Percentiles rank a stretch among this genome's conserved stretches.
These are phyloP conservation scores for Rhinolophus ferrumequinum DNA, from an alignment of 2,113 vertebrate genomes.

Conservation along the genomic window DNA sequence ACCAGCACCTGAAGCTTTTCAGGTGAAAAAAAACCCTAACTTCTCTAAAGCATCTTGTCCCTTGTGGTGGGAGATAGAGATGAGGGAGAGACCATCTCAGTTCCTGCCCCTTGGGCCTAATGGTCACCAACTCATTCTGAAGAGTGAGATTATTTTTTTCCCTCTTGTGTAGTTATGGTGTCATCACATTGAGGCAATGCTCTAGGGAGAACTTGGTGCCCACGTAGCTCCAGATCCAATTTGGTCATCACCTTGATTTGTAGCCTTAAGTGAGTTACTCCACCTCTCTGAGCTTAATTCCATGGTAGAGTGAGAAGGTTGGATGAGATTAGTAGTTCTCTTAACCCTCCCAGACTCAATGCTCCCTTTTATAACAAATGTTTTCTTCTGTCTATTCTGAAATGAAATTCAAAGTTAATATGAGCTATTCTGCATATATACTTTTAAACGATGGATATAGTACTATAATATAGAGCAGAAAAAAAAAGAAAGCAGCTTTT, in stretches of 20 bases:
- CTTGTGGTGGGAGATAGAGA: not conserved
- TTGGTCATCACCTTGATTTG: not conserved
- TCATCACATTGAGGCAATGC: not conserved
- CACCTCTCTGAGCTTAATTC: not conserved
- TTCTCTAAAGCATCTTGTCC: not conserved
- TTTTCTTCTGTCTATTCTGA: not conserved
- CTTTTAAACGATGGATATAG: not conserved
- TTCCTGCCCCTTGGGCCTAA: not conserved
- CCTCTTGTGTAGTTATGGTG: not conserved
- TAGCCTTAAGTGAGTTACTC: not conserved
- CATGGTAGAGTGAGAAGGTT: not conserved
- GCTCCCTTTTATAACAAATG: not conserved
- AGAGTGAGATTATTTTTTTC: not conserved
- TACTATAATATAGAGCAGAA: not conserved
- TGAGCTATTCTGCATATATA: not conserved
- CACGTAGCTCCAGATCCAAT: not conserved
- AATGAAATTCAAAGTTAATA: not conserved
- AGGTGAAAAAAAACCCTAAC: not conserved
- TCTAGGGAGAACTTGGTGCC: not conserved
- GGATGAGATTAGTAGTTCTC: not conserved
- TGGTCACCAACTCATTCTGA: not conserved
- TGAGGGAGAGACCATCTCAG: not conserved
- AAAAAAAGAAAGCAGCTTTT: conserved; percentile 1
- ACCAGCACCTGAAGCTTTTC: not conserved
- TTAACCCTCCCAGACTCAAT: not conserved